Evolutionary conservation across 2,888 invertebrate genomes (phyloP), one percentile per base, ranked within the genome.

Genomic region (Leucoptera coffeella): DNA sequence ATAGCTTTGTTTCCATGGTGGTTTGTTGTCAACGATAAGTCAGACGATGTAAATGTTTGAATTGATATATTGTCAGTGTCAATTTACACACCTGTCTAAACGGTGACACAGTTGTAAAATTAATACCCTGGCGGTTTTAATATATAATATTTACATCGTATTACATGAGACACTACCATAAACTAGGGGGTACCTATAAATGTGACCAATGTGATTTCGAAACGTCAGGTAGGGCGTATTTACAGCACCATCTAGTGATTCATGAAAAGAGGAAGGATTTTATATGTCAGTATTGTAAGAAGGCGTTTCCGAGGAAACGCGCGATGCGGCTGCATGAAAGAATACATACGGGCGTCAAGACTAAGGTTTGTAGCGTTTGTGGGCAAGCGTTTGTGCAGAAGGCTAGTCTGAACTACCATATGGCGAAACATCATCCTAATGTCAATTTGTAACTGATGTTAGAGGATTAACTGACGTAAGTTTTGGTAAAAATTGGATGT

Each of bases 311-410:
- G 4, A 32, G 42, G 12, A 13, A 12, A 7, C 25, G 12, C 3
- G 32, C 38, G 6, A 14, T 38, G 27, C 23, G n/a, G 4, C 4
- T 21, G 9, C 45, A 43, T 15, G 36, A 35, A 24, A 37, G 26
- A 23, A 41, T 42, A 10, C 72, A 72, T 32, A 49, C 50, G 0
- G 62, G 59, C 0, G 40, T 50, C 2, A 65, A 62, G 29, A 57
- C 60, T 2, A 64, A 42, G 30, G 39, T 46, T 10, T 72, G 72
- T 34, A 37, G 33, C 5, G 32, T 61, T 0, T 72, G 71, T 33
- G 40, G 45, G 12, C 65, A 65, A 26, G 36, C 50, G 0, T 56
- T 50, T 26, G 56, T 49, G 0, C 39, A 53, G 23, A 25, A 22
- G 14, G 23, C 30, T 2, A 30, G 30, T 12, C 9, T 27, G 15